Evolutionary conservation across 2,113 vertebrate species (phyloP), one percentile per base, ranked within the genome.

Genomic region (Phalacrocorax pelagicus): DNA sequence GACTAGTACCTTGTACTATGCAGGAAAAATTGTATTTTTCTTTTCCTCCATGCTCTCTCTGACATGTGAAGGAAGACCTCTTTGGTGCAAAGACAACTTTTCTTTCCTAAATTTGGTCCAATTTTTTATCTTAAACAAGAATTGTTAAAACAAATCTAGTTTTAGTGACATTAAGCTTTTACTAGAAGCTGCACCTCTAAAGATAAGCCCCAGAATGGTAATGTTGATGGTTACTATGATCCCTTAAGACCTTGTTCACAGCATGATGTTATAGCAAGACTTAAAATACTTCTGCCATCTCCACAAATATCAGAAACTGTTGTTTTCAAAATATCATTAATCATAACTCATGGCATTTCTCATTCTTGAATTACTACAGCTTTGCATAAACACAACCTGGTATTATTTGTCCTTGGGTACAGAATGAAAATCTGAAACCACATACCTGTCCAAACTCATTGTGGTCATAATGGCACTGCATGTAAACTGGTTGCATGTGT

Each of bases 361-460:
- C 2, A 5, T 86, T 63, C 54, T 85, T 69, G 30, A 81, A 71
- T 79, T 71, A 42, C 15, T 55, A 32, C 38, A 59, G 46, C 24
- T 87, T 69, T 69, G n/a, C 15, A 49, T 59, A 54, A 74, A 54
- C 46, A 54, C 24, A 63, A 10, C n/a, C 24, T 38, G 36, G 4
- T 26, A 30, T 54, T 84, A 27, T 30, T 44, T 67, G 42, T 40
- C 57, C 42, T 72, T 24, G 34, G 12, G 18, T 57, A 58, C 16
- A 54, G 58, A 67, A 85, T 24, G 57, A 40, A 59, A 62, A 36
- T 51, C 21, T 73, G 21, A 93, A 81, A 83, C 17, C 17, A 61
- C 75, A 15, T 94, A 98, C 96, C 97, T 97, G 95, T 98, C 97
- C 87, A 98, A 75, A 77, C 97, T 98, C 97, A 98, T 97, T 70